Evolutionary conservation across 2,113 vertebrate species (phyloP).

Genomic region (Xenus cinereus): DNA sequence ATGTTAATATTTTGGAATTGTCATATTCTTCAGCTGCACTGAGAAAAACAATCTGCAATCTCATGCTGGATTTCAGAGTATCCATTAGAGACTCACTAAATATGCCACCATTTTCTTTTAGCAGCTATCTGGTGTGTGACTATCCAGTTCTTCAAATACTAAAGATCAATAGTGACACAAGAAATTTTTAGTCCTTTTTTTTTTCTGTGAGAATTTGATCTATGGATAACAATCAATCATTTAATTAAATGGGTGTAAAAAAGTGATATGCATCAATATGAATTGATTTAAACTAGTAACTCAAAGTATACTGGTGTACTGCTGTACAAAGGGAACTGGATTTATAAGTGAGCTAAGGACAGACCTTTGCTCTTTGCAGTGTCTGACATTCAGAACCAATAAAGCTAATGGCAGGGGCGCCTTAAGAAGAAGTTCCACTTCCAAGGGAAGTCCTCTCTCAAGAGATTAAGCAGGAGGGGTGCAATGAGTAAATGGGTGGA

Average conservation of each 20-base stretch:
- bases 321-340: not conserved
- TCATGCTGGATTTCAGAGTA: not conserved
- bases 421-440: not conserved
- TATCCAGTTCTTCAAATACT: not conserved
- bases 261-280: accelerated
- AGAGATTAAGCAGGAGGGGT: not conserved
- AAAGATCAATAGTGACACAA: not conserved
- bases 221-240: not conserved
- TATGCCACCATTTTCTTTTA: not conserved
- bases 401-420: not conserved
- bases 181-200: not conserved
- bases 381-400: not conserved
- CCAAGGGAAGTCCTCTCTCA: not conserved
- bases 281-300: not conserved
- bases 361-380: not conserved
- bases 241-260: not conserved
- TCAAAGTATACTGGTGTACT: not conserved
- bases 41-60: not conserved
- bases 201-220: not conserved
- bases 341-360: not conserved
- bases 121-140: not conserved
- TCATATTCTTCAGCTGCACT: not conserved
- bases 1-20: not conserved
- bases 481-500: not conserved
- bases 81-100: not conserved